These are phyloP conservation scores for Dromococcyx pavoninus DNA, from an alignment of 2,797 vertebrate species.

Conservation along the genomic window DNA sequence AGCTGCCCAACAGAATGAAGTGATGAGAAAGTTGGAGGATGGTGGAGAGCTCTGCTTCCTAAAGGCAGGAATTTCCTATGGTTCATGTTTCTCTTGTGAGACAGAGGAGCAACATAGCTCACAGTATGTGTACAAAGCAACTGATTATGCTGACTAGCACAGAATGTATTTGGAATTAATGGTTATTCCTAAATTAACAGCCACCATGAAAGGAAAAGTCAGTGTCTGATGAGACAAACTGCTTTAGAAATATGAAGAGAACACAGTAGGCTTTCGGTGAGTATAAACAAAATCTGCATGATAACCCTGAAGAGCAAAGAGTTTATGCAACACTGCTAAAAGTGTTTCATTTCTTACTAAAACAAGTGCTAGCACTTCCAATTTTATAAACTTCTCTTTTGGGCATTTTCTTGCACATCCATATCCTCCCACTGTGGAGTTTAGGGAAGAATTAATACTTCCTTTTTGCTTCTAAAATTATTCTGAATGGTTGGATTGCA, in stretches of 20 bases:
- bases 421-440: not conserved
- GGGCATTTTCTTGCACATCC: not conserved
- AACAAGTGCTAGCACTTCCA: not conserved
- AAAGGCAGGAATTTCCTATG: not conserved
- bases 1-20: not conserved
- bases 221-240: too few relatives aligned
- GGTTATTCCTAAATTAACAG: not conserved
- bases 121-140: fast-evolving
- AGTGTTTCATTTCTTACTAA: not conserved
- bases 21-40: not conserved
- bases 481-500: not conserved
- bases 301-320: not conserved
- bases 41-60: not conserved
- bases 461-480: not conserved
- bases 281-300: not conserved
- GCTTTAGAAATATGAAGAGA: not conserved
- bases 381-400: not conserved
- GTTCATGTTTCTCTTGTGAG: not conserved
- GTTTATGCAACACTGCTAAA: not conserved
- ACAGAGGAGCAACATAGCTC: not conserved
- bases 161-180: not conserved
- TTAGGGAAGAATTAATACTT: not conserved
- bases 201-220: not conserved
- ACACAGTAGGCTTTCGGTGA: not conserved
- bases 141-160: not conserved